Conservation (phyloP, 2,797 vertebrate genomes). For the Paguma larvata region DNA sequence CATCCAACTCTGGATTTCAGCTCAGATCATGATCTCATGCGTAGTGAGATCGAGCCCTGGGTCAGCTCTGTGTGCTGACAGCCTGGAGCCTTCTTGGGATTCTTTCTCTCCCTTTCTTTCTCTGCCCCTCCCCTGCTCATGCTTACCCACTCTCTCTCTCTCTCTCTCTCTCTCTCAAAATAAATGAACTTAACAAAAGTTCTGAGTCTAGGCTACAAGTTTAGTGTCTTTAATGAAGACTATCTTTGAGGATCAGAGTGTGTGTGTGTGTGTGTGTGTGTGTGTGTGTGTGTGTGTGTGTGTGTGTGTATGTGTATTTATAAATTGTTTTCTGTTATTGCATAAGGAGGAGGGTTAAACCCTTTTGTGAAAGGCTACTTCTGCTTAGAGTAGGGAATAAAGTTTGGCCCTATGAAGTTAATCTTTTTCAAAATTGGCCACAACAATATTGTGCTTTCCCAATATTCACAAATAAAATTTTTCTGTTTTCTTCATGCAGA, state of each 20-base stretch:
- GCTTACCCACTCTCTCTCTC: too few relatives aligned
- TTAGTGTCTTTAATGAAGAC: not conserved
- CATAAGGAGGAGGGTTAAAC: not conserved
- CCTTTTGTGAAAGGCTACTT: not conserved
- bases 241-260: not conserved
- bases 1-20: too few relatives aligned
- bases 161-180: too few relatives aligned
- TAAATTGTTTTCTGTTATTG: not conserved
- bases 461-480: not conserved
- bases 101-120: too few relatives aligned
- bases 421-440: not conserved
- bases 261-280: not conserved
- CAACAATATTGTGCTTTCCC: not conserved
- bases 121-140: too few relatives aligned
- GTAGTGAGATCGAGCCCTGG: too few relatives aligned
- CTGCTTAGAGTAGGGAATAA: not conserved
- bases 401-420: not conserved
- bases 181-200: too few relatives aligned
- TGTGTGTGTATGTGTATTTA: not conserved
- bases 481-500: not conserved
- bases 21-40: too few relatives aligned
- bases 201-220: not conserved
- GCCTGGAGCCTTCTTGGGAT: too few relatives aligned
- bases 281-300: not conserved
- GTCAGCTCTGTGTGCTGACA: too few relatives aligned